Base-by-base conservation (phyloP, 2,113 vertebrate species). In the Cryptotis parvus region DNA sequence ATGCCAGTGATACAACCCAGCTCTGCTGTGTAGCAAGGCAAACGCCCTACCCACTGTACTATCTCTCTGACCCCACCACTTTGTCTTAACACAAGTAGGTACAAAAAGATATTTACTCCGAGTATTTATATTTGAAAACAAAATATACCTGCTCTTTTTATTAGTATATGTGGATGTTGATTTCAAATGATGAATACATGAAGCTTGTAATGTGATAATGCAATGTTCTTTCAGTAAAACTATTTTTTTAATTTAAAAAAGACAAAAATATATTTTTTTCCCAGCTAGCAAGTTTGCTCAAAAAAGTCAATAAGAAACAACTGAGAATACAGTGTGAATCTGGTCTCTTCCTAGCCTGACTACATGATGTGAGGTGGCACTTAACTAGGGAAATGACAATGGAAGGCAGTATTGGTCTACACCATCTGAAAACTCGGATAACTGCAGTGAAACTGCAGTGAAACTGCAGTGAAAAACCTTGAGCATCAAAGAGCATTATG, bases 401-500 rank as follows among this genome's bases (percentile, higher is more conserved):
- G 87, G 33, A 63, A 84, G 66, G n/a, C 84, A 84, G 55, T 39
- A 22, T 33, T 61, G 22, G 49, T 29, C 20, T 41, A 16, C n/a
- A 6, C 52, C 45, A 58, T 82, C 70, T 73, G 39, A 92, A 88
- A 81, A 52, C 22, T 69, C 29, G 45, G 37, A 9, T 72, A 80
- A 33, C 26, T 81, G 10, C 27, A 33, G 18, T 15, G 33, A 35
- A 83, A 74, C n/a, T n/a, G n/a, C n/a, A 41, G 63, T 35, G 75
- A 24, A 26, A 33, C 26, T 81, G 10, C 27, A 33, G 18, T 15
- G 33, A 35, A 83, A 74, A 88, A 65, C 35, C n/a, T 14, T 35
- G 22, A 75, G 24, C 24, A 26, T 83, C 87, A 76, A 41, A 79
- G 86, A 73, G 29, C 33, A 37, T 63, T 78, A 92, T 61, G 91